phyloP scores from a whole-genome alignment of 2,113 vertebrate species.

The Xenopus laevis region DNA sequence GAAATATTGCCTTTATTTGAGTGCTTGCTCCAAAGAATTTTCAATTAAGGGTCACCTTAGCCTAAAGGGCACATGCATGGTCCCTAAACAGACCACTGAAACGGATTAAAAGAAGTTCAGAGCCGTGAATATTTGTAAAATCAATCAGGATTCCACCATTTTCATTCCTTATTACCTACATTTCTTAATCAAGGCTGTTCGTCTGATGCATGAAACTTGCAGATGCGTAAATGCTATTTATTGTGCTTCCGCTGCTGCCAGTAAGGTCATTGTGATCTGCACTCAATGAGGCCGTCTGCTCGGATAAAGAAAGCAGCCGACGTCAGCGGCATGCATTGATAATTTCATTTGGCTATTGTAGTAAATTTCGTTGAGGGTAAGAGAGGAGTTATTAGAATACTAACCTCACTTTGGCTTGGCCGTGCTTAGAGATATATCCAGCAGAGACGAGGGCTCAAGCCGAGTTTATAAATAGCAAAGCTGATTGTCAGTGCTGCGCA shows the following conservation, averaged over 20 bases:
- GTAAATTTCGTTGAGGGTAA: not conserved
- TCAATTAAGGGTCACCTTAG: too few relatives aligned
- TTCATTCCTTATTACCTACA: too few relatives aligned
- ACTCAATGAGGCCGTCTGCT: not conserved
- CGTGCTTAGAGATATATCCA: not conserved
- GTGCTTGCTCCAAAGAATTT: too few relatives aligned
- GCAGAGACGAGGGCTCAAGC: not conserved
- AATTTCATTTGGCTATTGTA: not conserved
- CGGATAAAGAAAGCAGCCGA: not conserved
- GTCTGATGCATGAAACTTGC: too few relatives aligned
- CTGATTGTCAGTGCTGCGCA: not conserved
- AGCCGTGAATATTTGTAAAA: too few relatives aligned
- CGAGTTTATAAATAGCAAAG: not conserved
- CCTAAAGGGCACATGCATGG: too few relatives aligned
- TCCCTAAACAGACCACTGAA: too few relatives aligned
- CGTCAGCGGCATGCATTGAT: not conserved
- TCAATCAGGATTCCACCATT: too few relatives aligned
- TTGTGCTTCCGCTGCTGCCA: not conserved
- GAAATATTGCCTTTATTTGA: too few relatives aligned
- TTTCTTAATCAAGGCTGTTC: too few relatives aligned
- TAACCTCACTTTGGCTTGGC: not conserved
- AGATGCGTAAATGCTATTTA: too few relatives aligned
- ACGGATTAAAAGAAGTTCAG: too few relatives aligned
- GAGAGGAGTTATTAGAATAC: not conserved
- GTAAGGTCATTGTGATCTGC: not conserved